Base-by-base conservation (phyloP, 1,140 invertebrate species). In the Bombus sylvicola region DNA sequence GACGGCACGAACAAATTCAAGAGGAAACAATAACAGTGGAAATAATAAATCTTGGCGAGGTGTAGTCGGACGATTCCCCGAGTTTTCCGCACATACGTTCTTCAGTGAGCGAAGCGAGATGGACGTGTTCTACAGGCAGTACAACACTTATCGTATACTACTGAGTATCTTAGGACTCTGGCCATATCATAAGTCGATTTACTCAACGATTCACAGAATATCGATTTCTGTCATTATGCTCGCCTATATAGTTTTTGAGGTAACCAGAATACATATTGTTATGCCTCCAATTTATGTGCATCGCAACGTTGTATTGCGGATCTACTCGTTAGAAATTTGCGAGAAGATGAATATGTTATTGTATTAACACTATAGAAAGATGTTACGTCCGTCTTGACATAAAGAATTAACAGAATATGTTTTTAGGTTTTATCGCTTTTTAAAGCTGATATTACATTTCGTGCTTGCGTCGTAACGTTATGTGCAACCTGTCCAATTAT, bases 141-240 rank as follows among this genome's bases (percentile, higher is more conserved):
- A 72, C 31, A 37, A 12, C 0, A 37, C 25, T 28, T 87, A 87
- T 34, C 71, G 81, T 0, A 2, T 57, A 0, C 28, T 87, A 25
- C 28, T 87, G 28, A 66, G 34, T 6, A 0, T 43, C 28, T 5
- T 83, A 28, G 87, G 86, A 1, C 22, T 88, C 18, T 88, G 86
- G 86, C 87, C 87, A 0, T 88, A 84, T 2, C 31, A 72, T 18
- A 71, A 39, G 0, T 22, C 43, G 0, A 66, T 87, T 10, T 43
- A n/a, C 28, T 5, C 9, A 3, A 64, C 28, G 22, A 59, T 88
- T 39, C 71, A 80, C 10, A 80, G 86, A n/a, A 31, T 77, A 15
- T 53, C 0, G 1, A 47, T 47, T 0, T 47, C 43, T 47, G 3
- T 15, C 15, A 4, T 15, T 15, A 47, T 47, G 15, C 0, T 47